Conservation (phyloP, 1,140 invertebrate species). For the Brachionus koreanus region DNA sequence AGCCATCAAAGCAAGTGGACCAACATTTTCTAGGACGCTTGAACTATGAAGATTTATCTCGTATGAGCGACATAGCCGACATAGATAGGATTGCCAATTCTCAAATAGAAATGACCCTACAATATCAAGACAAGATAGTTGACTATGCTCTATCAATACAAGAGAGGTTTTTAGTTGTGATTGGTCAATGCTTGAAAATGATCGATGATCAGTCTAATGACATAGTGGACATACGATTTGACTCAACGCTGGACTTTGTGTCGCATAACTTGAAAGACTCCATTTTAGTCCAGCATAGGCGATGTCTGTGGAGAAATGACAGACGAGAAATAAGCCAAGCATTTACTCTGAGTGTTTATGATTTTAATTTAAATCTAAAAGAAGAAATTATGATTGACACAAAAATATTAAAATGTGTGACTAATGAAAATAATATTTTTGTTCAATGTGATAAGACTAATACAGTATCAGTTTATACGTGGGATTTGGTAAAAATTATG, state of each 20-base stretch:
- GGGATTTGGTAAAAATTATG: slow-evolving; percentile 11
- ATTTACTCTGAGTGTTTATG: neutral
- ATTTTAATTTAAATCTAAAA: slow-evolving; percentile 30
- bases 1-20: neutral
- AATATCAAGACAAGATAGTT: neutral
- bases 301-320: neutral
- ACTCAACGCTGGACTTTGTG: neutral
- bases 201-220: neutral
- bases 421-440: slow-evolving; percentile 6
- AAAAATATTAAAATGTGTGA: neutral
- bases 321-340: slow-evolving; percentile 31
- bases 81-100: neutral
- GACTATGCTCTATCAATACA: neutral
- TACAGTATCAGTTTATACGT: neutral
- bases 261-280: slow-evolving; percentile 6
- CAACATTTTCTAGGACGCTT: neutral
- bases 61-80: neutral
- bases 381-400: neutral
- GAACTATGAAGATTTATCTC: neutral
- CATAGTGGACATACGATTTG: slow-evolving; percentile 1
- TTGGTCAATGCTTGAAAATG: neutral
- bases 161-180: neutral
- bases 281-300: neutral
- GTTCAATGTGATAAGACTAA: neutral
- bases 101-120: neutral